Conservation (phyloP, 1,140 invertebrate genomes). For the Portunus trituberculatus region DNA sequence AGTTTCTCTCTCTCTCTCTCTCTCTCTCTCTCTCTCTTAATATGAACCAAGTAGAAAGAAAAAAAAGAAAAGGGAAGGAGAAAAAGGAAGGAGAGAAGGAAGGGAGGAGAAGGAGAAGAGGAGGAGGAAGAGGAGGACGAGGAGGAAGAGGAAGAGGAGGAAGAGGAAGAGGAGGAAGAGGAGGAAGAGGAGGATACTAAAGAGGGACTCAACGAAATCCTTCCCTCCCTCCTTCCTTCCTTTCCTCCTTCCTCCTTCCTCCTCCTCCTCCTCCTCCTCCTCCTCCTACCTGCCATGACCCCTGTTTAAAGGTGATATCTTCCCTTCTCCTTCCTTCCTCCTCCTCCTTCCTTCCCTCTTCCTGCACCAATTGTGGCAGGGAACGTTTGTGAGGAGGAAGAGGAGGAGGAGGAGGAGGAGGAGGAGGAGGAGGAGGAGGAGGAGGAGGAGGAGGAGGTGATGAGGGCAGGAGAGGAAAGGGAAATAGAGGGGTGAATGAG, state of each 20-base stretch:
- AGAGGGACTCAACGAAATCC: not conserved
- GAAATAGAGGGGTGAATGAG: not conserved
- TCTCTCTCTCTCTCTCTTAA: not conserved
- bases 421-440: not conserved
- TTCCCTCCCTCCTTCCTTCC: not conserved
- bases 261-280: not conserved
- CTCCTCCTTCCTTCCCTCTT: not conserved
- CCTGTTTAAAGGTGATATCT: conserved; percentile 42
- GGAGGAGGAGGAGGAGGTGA: not conserved
- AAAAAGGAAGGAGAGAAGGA: not conserved
- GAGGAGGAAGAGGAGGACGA: not conserved
- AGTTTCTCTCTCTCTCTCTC: too few relatives aligned
- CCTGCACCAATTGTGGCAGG: conserved; percentile 26
- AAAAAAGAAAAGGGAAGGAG: not conserved
- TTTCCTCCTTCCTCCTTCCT: not conserved
- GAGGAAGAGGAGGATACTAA: not conserved
- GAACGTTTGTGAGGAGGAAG: not conserved
- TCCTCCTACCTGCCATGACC: not conserved
- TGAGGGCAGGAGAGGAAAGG: not conserved
- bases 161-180: not conserved
- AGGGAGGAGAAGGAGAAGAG: not conserved
- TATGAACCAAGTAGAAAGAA: not conserved
- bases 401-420: not conserved
- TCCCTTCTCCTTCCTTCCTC: not conserved
- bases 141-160: not conserved